Base-by-base conservation (phyloP, 2,113 vertebrate species). In the Castor canadensis region DNA sequence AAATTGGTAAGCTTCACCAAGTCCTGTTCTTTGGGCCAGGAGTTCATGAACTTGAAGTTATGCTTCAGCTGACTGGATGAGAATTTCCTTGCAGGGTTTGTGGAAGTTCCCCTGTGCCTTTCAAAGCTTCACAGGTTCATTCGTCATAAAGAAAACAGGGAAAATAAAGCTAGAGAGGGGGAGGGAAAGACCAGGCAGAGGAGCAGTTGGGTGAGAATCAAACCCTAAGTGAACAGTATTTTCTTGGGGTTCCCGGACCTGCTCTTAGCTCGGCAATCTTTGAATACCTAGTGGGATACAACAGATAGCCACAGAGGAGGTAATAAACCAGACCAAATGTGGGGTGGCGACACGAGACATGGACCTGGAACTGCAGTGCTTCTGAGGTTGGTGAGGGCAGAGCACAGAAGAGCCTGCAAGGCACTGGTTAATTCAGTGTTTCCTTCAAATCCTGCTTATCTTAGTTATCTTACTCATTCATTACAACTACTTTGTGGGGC, bases 281-380 rank as follows among this genome's bases (percentile, higher is more conserved):
- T n/a, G 47, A 2, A 52, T 24, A 60, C 32, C 72, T 83, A 32
- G 69, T 47, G 73, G 84, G 95, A 76, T 56, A 47, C 66, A 86
- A 58, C 22, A 84, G 72, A 60, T 43, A 82, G 60, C 24, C 30
- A 22, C 2, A n/a, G 13, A 87, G 45, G 22, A 77, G 22, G 24
- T 17, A 17, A 38, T 20, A 17, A 43, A 28, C 13, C 67, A 49
- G 80, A 10, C 40, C 19, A 47, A 45, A n/a, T 35, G 4, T 28
- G 22, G 22, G 40, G 10, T 17, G 17, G 3, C 10, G 16, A n/a
- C 54, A 56, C 66, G 28, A 28, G 81, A 24, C 12, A 26, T 2
- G 20, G 40, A 35, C 5, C 11, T 15, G 52, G 86, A 45, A 40
- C 1, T 12, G 1, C 22, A 58, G 1, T 0, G 1, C 71, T 73